phyloP scores from a whole-genome alignment of 2,797 vertebrate species.

The Erethizon dorsatum region DNA sequence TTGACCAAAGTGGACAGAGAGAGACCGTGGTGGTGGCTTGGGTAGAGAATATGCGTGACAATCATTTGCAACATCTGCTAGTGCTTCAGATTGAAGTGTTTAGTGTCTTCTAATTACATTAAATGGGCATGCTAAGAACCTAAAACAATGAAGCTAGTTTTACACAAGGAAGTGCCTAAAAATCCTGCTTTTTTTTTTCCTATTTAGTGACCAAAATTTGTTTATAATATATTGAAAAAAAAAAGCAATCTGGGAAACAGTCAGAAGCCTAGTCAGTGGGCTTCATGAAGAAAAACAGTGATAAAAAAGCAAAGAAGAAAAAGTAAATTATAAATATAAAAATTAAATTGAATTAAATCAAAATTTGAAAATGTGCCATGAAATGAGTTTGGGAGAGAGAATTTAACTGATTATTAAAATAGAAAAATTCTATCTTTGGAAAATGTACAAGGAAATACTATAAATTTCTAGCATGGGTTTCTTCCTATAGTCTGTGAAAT shows the following conservation, averaged over 20 bases:
- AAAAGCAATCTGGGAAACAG: not conserved
- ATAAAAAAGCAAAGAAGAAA: not conserved
- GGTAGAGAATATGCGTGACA: not conserved
- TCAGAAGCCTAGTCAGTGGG: not conserved
- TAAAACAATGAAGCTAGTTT: not conserved
- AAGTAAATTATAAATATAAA: not conserved
- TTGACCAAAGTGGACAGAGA: not conserved
- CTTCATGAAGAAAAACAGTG: not conserved
- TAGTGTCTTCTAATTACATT: not conserved
- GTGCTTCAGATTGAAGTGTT: not conserved
- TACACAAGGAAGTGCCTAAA: not conserved
- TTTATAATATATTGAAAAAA: not conserved
- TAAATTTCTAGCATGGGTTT: not conserved
- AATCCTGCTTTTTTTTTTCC: not conserved
- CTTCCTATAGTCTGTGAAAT: not conserved
- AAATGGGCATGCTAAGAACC: not conserved
- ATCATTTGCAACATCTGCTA: not conserved
- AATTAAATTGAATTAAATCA: not conserved
- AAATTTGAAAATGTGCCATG: not conserved
- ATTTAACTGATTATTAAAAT: constrained; percentile 11
- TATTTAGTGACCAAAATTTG: not conserved
- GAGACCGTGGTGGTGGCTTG: not conserved
- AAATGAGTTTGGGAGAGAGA: not conserved
- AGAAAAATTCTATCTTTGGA: not conserved
- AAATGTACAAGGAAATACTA: not conserved